phyloP scores from a whole-genome alignment of 2,888 invertebrate genomes.

The Stegophylla sp. region DNA sequence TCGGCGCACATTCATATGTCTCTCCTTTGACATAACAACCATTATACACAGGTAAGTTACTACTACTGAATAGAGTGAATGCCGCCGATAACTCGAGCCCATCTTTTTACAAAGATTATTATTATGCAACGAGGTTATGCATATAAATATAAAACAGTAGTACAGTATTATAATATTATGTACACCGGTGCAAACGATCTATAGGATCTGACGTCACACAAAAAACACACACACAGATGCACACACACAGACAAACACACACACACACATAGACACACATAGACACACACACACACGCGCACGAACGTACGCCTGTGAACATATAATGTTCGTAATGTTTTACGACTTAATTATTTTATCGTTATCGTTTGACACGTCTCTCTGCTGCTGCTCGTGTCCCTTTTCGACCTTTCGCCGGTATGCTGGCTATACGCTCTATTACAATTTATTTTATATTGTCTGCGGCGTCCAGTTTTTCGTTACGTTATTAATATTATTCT shows the following conservation, averaged over 20 bases:
- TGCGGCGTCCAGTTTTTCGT: background rate
- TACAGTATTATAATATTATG: background rate
- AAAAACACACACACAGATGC: too few relatives aligned
- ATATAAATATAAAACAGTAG: background rate
- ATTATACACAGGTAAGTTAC: too few relatives aligned
- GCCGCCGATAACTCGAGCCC: background rate
- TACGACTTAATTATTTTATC: constrained; percentile 5
- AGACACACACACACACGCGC: too few relatives aligned
- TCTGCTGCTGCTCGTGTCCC: background rate
- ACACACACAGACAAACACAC: background rate
- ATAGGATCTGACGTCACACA: background rate
- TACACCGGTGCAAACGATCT: too few relatives aligned
- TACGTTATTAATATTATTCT: too few relatives aligned
- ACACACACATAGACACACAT: background rate
- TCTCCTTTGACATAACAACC: too few relatives aligned
- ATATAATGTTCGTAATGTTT: background rate
- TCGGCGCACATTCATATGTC: background rate
- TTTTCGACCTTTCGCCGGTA: constrained; percentile 2
- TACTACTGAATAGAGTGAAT: too few relatives aligned
- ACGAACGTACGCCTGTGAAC: background rate
- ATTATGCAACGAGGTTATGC: background rate
- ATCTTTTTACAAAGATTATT: background rate
- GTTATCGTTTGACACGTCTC: background rate
- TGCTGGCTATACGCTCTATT: too few relatives aligned
- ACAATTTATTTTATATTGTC: too few relatives aligned